Conservation (phyloP, 2,113 vertebrate genomes). For the Chionodraco myersi region DNA sequence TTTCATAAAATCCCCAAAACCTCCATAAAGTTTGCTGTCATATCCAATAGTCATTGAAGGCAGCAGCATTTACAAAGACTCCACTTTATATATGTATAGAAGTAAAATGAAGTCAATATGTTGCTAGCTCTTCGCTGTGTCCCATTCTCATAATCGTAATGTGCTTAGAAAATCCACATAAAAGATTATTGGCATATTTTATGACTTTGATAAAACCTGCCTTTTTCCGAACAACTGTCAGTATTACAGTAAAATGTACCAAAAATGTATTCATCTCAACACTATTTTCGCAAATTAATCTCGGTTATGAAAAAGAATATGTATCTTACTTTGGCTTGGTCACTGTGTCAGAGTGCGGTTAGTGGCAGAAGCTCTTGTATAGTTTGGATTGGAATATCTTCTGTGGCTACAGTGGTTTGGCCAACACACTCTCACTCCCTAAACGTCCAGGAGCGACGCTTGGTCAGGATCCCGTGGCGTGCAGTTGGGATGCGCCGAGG, state of each 20-base stretch:
- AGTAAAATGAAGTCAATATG: background rate
- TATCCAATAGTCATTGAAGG: too few relatives aligned
- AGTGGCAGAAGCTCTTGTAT: constrained; percentile 39
- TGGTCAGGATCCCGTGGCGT: too few relatives aligned
- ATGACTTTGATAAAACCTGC: too few relatives aligned
- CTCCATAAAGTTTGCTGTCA: too few relatives aligned
- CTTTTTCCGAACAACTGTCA: too few relatives aligned
- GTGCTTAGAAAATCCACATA: background rate
- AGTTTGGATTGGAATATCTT: constrained; percentile 62
- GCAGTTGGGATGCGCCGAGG: too few relatives aligned
- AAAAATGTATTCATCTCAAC: background rate
- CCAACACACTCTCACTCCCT: background rate
- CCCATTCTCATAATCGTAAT: background rate
- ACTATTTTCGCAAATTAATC: background rate
- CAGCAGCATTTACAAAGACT: too few relatives aligned
- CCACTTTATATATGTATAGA: too few relatives aligned
- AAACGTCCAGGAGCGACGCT: too few relatives aligned
- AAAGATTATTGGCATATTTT: background rate
- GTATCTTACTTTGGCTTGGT: background rate
- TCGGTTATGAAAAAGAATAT: background rate
- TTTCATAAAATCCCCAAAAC: too few relatives aligned
- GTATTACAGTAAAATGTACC: background rate
- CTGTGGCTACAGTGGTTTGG: constrained; percentile 62
- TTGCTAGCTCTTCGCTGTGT: background rate
- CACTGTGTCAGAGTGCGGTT: constrained; percentile 18